Evolutionary conservation across 2,113 vertebrate genomes (phyloP).

Genomic region (Bubo blakistoni): DNA sequence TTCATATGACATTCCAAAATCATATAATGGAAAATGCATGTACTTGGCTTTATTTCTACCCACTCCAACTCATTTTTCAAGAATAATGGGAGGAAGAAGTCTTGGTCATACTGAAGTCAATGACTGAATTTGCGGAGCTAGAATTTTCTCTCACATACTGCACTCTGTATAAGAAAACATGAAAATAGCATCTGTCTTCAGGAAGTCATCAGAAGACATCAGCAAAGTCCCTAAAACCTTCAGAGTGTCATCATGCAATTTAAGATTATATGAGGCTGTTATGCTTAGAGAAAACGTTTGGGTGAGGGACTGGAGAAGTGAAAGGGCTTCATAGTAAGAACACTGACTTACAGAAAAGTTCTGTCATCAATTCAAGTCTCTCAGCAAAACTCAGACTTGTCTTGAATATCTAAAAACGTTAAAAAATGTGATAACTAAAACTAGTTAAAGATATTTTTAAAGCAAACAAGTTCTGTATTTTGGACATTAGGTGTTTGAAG

Average conservation of each 20-base stretch:
- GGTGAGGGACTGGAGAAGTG: neutral
- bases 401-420: neutral
- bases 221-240: neutral
- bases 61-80: neutral
- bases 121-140: neutral
- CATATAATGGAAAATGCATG: neutral
- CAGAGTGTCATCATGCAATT: neutral
- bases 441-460: neutral
- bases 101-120: neutral
- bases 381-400: neutral
- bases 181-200: neutral
- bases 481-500: neutral
- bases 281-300: neutral
- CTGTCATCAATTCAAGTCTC: neutral
- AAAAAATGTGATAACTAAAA: neutral
- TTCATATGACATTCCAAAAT: neutral
- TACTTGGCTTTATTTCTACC: neutral
- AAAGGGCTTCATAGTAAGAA: neutral
- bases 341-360: neutral
- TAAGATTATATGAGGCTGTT: neutral
- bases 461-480: neutral
- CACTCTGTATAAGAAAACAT: neutral
- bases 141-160: neutral
- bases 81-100: neutral
- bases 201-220: neutral